Base-by-base conservation (phyloP, 2,797 vertebrate genomes). In the Parauchenoglanis ngamensis region DNA sequence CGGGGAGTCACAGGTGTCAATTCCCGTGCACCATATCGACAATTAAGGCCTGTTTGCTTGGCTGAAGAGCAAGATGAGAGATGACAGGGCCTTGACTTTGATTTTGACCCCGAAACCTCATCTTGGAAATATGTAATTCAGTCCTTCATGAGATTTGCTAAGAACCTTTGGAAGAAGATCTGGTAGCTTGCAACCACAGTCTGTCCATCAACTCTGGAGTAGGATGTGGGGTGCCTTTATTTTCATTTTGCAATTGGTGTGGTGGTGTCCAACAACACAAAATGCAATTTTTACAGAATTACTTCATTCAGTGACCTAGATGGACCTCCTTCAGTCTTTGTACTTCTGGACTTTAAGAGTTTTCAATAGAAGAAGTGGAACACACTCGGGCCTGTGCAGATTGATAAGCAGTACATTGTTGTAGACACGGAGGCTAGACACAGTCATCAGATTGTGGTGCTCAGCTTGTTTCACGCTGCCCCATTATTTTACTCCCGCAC, bases 341-440 rank as follows among this genome's bases (percentile, higher is more conserved):
- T 88, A 54, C 85, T 91, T 93, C 68, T 8, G 0, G 90, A 89
- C 88, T 88, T 68, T 90, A 46, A 86, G 72, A 68, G 84, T 89
- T 93, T 93, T 88, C 72, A 88, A 79, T 88, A 86, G 87, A 92
- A 84, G 83, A 91, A 90, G 92, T 92, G 87, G 90, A 89, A 92
- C 91, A 83, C 89, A 85, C 91, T 93, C 92, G 87, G 88, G 91
- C 89, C 90, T 91, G 92, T 92, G 70, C 91, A 93, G 92, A 93
- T 91, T 94, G 93, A 93, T 95, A 95, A 95, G 94, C 93, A 94
- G 93, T 91, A 94, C 92, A 93, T 94, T 94, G 94, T 93, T 95
- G 93, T 92, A 92, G 68, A 85, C 46, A 46, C 49, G 19, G 61
- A 83, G 31, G 84, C 57, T 65, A 46, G 67, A 44, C 28, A 85